Base-by-base conservation (phyloP, 2,888 invertebrate genomes). In the Caenorhabditis sulstoni region DNA sequence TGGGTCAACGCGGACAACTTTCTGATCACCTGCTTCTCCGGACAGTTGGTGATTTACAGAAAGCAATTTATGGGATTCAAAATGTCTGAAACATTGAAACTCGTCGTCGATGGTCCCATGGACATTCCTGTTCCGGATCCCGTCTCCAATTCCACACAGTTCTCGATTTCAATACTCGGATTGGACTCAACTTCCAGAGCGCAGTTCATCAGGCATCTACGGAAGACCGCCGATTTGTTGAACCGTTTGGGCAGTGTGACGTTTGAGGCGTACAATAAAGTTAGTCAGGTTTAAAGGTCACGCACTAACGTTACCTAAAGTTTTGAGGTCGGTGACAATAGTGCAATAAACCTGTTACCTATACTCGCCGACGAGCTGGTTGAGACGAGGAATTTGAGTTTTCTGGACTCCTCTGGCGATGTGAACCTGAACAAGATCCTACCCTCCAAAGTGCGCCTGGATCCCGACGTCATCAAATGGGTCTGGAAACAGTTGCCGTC, bases 271-370 rank as follows among this genome's bases (percentile, higher is more conserved):
- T 83, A 83, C 50, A 84, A 84, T 41, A 84, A 84, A 67, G 78
- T 82, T 7, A 20, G 37, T 16, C 29, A 29, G 29, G 3, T 29
- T 7, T 7, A 3, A 29, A 29, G 29, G 29, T 29, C 29, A 3
- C 29, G 3, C 29, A 29, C 3, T n/a, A 29, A 29, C 7, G 29
- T 29, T 5, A 7, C 29, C 4, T 29, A 7, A 3, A 29, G 29
- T 29, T 8, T 65, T 16, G 37, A 83, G 81, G 84, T 84, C 12
- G 84, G 82, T 0, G 84, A 84, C 53, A 84, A 84, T 49, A 84
- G 82, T 57, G 80, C 73, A 3, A 68, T 84, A 0, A 84, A 84
- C 45, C 50, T 84, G 50, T 66, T 82, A 1, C 81, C 81, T 12
- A 75, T 84, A 18, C 59, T 84, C 0, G 83, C 83, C 3, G 80